Evolutionary conservation across 2,113 vertebrate species (phyloP), one percentile per base, ranked within the genome.

Genomic region (Oriolus oriolus): DNA sequence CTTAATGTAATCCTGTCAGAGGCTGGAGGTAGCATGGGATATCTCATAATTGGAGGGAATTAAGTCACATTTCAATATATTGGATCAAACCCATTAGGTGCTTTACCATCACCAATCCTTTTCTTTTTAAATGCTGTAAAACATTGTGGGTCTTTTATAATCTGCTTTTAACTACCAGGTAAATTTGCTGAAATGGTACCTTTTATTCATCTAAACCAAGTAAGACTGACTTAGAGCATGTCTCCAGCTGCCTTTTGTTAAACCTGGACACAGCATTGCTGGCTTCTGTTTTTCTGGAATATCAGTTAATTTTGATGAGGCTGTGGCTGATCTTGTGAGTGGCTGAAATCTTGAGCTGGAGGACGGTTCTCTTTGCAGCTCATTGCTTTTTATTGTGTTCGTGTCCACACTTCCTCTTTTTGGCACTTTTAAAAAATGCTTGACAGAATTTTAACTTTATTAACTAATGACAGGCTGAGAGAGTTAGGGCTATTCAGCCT

Each of bases 1-100:
- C 92, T 96, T 96, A 92, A 75, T 90, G 83, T 97, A 96, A 96
- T 97, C 85, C 90, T 89, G 69, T 93, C 68, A 83, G 92, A 69
- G 84, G 68, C 88, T 89, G 66, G 90, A 50, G 85, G 70, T 52
- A 52, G 69, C 5, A 1, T n/a, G n/a, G 78, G 82, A 56, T 39
- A 61, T 77, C 85, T 86, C 52, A 31, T 91, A 60, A 56, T 53
- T 84, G 76, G 8, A n/a, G 57, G 71, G 65, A 77, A 47, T 86
- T 78, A 80, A 93, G 90, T 88, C 91, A 37, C 47, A 39, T 92
- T 90, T 92, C 95, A 74, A 4, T 80, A 61, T 33, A n/a, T 47
- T 37, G 47, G 59, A 80, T 94, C 70, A 90, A 93, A 64, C 88
- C 90, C 85, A 88, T 96, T 93, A 85, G 56, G 14, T 88, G 74